These are phyloP conservation scores for Pseudoatta argentina DNA, from an alignment of 1,140 invertebrate genomes.

Conservation along the genomic window DNA sequence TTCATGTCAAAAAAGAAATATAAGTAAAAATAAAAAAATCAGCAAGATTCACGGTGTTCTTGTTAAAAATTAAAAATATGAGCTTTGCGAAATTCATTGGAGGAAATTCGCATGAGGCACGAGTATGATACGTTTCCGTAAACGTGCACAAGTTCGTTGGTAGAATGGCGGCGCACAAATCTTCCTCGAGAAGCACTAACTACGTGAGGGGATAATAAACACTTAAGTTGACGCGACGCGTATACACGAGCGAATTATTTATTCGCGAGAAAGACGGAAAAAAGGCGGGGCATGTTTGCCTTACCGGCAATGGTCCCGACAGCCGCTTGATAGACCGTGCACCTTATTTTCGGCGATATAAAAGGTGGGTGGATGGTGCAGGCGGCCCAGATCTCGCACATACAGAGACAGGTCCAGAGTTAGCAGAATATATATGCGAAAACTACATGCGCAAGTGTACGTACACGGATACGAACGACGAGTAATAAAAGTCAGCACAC, in stretches of 20 bases:
- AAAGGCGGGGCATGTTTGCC: slow-evolving; percentile 27
- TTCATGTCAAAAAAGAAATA: not conserved
- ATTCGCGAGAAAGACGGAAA: slow-evolving; percentile 37
- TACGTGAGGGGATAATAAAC: slow-evolving; percentile 44
- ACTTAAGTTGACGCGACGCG: slow-evolving; percentile 47
- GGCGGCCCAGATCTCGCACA: not conserved
- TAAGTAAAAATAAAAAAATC: not conserved
- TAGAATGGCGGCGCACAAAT: slow-evolving; percentile 1
- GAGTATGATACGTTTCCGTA: slow-evolving; percentile 2
- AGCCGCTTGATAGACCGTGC: slow-evolving; percentile 43
- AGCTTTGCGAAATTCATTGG: slow-evolving; percentile 23
- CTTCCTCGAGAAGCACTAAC: slow-evolving; percentile 21
- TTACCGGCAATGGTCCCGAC: slow-evolving; percentile 36
- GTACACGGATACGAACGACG: slow-evolving; percentile 28
- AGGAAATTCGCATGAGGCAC: slow-evolving; percentile 1
- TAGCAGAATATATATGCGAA: slow-evolving; percentile 19
- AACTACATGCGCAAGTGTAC: slow-evolving; percentile 1
- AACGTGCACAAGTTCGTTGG: slow-evolving; percentile 3
- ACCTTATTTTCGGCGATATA: slow-evolving; percentile 48
- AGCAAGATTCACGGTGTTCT: not conserved
- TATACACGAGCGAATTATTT: slow-evolving; percentile 48
- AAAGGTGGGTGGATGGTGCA: slow-evolving; percentile 27
- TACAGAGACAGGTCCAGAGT: slow-evolving; percentile 6
- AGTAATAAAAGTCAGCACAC: slow-evolving; percentile 68
- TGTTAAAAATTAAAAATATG: slow-evolving; percentile 29